Conservation (phyloP, 1,140 invertebrate species). For the Drosophila triauraria region DNA sequence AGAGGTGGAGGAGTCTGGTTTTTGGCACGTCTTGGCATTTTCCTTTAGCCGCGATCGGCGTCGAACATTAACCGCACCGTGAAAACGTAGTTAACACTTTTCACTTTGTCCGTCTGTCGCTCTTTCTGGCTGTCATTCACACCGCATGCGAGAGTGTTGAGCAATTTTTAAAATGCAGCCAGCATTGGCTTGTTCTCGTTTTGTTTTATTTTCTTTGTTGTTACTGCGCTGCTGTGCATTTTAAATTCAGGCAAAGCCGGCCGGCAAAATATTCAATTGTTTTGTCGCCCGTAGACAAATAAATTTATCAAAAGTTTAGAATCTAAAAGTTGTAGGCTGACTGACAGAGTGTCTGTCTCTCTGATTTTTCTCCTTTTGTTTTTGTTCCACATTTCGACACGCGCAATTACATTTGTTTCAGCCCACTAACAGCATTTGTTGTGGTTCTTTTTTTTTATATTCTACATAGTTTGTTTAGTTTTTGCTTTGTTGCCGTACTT, state of each 20-base stretch:
- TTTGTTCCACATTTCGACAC: constrained; percentile 66
- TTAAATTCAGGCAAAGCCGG: constrained; percentile 42
- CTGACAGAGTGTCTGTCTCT: constrained; percentile 24
- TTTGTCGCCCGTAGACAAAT: constrained; percentile 41
- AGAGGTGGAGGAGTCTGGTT: constrained; percentile 14
- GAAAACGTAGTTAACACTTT: constrained; percentile 70
- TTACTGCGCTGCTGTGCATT: constrained; percentile 40
- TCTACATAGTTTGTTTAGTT: constrained; percentile 52
- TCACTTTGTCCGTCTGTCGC: constrained; percentile 23
- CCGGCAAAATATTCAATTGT: constrained; percentile 57
- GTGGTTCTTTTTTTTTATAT: constrained; percentile 40
- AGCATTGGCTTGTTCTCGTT: constrained; percentile 26
- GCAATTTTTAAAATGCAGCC: constrained; percentile 54
- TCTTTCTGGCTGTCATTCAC: constrained; percentile 32
- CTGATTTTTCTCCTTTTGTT: background rate
- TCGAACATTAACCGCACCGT: constrained; percentile 61
- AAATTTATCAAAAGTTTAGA: constrained; percentile 55
- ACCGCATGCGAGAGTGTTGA: constrained; percentile 32
- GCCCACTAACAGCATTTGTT: constrained; percentile 40
- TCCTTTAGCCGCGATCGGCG: constrained; percentile 37
- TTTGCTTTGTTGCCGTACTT: constrained; percentile 41
- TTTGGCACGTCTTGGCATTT: constrained; percentile 66
- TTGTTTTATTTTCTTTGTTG: background rate
- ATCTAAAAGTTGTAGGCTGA: constrained; percentile 40
- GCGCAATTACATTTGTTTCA: constrained; percentile 67